Percentiles rank a stretch among this genome's conserved stretches.
These are phyloP conservation scores for Rhea americana DNA, from an alignment of 2,113 vertebrate species.

Conservation along the genomic window DNA sequence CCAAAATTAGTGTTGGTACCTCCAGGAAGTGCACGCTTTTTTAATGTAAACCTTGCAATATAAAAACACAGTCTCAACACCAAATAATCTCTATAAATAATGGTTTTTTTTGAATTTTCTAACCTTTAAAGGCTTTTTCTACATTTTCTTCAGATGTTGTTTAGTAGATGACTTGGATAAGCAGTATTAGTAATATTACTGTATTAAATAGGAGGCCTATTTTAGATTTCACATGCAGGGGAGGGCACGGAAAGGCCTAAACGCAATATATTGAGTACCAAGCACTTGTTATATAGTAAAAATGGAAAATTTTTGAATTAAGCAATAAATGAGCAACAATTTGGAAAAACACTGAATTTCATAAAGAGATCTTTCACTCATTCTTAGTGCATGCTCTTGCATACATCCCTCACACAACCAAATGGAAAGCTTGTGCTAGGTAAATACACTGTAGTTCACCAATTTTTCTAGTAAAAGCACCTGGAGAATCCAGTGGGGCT, in stretches of 20 bases:
- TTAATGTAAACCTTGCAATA: not conserved
- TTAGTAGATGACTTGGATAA: not conserved
- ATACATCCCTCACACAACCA: not conserved
- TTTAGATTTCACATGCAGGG: not conserved
- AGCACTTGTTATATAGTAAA: not conserved
- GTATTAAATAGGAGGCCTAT: not conserved
- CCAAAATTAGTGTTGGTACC: not conserved
- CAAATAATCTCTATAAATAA: not conserved
- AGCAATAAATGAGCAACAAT: not conserved
- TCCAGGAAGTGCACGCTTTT: not conserved
- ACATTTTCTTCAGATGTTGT: not conserved
- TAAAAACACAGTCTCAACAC: not conserved
- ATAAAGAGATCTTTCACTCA: not conserved
- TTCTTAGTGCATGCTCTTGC: not conserved
- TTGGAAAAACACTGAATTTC: not conserved
- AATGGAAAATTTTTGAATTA: not conserved
- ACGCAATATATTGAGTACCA: not conserved
- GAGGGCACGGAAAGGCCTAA: not conserved
- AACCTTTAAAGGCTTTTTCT: not conserved
- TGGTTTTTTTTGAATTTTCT: not conserved
- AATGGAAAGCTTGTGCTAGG: not conserved
- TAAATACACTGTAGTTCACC: not conserved
- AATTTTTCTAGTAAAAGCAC: not conserved
- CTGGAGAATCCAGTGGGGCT: not conserved
- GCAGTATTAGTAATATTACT: not conserved